Conservation (phyloP, 1,140 invertebrate species). For the Drosophila kepulauana region DNA sequence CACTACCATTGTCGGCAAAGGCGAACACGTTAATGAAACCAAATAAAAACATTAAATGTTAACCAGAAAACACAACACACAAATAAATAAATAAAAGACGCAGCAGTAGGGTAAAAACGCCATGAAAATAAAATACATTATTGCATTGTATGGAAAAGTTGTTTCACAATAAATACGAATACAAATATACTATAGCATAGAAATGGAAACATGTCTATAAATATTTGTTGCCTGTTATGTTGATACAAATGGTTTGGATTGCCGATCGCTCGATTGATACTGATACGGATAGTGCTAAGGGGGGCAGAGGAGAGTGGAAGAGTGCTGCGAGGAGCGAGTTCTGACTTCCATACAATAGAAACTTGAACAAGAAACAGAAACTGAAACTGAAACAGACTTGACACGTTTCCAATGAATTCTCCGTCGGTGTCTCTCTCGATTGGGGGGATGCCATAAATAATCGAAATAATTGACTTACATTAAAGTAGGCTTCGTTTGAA, state of each 20-base stretch:
- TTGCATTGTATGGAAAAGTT: constrained; percentile 61
- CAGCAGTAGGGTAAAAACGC: constrained; percentile 29
- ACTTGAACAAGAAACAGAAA: constrained; percentile 33
- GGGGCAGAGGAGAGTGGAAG: neutral
- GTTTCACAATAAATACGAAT: constrained; percentile 58
- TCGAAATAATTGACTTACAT: constrained; percentile 28
- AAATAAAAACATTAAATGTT: constrained; percentile 76
- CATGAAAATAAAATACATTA: constrained; percentile 45
- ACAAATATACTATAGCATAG: constrained; percentile 22
- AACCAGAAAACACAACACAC: constrained; percentile 46
- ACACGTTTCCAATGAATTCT: constrained; percentile 42
- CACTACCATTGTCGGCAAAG: constrained; percentile 60
- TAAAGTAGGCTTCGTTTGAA: constrained; percentile 5
- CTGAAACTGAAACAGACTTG: constrained; percentile 22
- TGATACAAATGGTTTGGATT: constrained; percentile 74
- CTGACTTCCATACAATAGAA: constrained; percentile 16
- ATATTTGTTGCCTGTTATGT: constrained; percentile 68
- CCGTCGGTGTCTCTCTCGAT: neutral
- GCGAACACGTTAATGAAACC: constrained; percentile 70
- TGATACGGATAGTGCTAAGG: neutral
- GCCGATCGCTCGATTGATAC: constrained; percentile 40
- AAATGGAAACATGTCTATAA: constrained; percentile 71
- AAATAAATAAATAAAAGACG: constrained; percentile 19
- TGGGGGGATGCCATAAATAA: constrained; percentile 20
- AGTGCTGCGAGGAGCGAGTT: neutral